Evolutionary conservation across 2,797 vertebrate species (phyloP), one percentile per base, ranked within the genome.

Genomic region (Schizopygopsis pylzovi): DNA sequence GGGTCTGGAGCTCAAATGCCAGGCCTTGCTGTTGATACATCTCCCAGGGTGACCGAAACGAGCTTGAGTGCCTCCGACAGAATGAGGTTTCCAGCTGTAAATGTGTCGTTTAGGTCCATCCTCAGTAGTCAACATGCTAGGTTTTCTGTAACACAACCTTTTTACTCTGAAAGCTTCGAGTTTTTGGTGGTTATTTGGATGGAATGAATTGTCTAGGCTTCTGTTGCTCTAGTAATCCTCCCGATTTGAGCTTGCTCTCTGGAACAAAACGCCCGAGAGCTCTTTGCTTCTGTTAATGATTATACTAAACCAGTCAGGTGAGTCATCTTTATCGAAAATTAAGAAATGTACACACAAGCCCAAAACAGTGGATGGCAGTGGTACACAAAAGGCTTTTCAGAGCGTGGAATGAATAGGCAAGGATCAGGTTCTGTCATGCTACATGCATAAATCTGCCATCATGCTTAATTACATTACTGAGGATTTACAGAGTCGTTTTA

Each of bases 401-500:
- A 61, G 91, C 87, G 94, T 96, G 96, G 97, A 97, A 95, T 96
- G 95, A 97, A 96, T 95, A 95, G 96, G 95, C 97, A 96, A 94
- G 97, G 97, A 98, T 98, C 97, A 96, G 96, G 96, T 98, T 97
- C 96, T 97, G 96, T 96, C 94, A 95, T 93, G 95, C 95, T 94
- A 92, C 94, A 97, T 95, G 96, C 97, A 97, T 97, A 97, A 98
- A 98, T 98, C 97, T 98, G 95, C 94, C 93, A n/a, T 81, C 7
- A 89, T 91, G 93, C 95, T 88, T 99, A 99, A 99, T 98, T 97
- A 96, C 95, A 97, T 98, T 99, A 98, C 96, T 95, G 94, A 95
- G 96, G 96, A 96, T 96, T 96, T 96, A 96, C 95, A 94, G 94
- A 95, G 94, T 47, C 87, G 95, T 95, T 92, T 96, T 96, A 96